Evolutionary conservation across 2,113 vertebrate species (phyloP), one percentile per base, ranked within the genome.

Genomic region (Esox niger): DNA sequence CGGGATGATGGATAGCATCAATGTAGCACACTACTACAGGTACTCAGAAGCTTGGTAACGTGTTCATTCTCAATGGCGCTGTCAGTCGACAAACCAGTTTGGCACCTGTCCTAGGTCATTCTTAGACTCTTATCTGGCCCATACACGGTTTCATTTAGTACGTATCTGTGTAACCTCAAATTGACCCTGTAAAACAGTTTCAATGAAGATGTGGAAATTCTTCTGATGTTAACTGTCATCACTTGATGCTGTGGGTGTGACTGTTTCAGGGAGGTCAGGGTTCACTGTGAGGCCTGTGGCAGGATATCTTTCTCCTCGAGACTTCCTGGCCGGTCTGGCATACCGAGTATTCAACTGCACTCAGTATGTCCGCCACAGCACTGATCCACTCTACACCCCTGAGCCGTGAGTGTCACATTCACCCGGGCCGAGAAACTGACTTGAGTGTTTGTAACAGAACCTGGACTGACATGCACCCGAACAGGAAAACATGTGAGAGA

Each of bases 331-430:
- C 1, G 96, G 95, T 70, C 84, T 99, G 80, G 97, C 97, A 0
- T 99, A 96, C 70, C 83, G 97, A 80, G 97, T 99, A 43, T 99
- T 99, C 77, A 95, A 99, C 76, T 99, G 97, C 65, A 99, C 97
- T 8, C 97, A 99, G 81, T 99, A 99, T 2, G 33, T 99, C 4
- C 92, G 97, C 2, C 97, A 99, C n/a, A 92, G 95, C 86, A 97
- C 94, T 0, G 97, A 99, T 80, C 97, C 97, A 0, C 96, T 99
- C 31, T 99, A 99, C 90, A 99, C 97, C 0, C 97, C 97, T 0
- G 97, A 99, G 82, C 97, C 97, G 97, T 99, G 85, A 98, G 97
- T 95, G 13, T 2, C 5, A 20, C 8, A 17, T 17, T n/a, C 35
- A 29, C 15, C 26, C 5, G 47, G 21, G 47, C n/a, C 15, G 5